Conservation (phyloP, 2,113 vertebrate genomes). For the human region DNA sequence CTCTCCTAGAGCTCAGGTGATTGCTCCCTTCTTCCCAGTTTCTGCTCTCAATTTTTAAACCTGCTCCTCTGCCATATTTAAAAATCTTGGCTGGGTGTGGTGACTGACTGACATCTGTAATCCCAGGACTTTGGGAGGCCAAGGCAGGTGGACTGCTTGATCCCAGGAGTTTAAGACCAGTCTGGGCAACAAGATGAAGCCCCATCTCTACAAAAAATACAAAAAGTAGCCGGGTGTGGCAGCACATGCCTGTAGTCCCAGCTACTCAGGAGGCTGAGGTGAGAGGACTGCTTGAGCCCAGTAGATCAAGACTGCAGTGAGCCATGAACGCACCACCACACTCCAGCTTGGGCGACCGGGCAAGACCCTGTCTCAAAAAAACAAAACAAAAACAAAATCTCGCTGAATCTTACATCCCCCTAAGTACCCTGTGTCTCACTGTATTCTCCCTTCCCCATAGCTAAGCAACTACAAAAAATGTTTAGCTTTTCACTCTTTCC, state of each 20-base stretch:
- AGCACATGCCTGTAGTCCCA: neutral
- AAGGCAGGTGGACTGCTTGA: neutral
- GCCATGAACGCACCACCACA: neutral
- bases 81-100: neutral
- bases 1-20: neutral
- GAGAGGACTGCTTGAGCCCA: neutral
- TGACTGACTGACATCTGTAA: neutral
- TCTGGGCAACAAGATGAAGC: neutral
- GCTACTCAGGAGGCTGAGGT: neutral
- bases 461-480: neutral
- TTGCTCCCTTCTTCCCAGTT: neutral
- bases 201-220: neutral
- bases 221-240: neutral
- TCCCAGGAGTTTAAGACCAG: neutral
- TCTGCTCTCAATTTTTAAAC: slow-evolving; percentile 4
- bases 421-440: neutral
- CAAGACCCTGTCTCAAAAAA: neutral
- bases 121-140: neutral
- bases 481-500: neutral
- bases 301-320: neutral
- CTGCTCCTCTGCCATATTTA: neutral
- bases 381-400: neutral
- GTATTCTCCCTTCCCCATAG: neutral
- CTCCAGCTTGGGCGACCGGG: neutral
- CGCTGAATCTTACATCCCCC: neutral